phyloP scores from a whole-genome alignment of 2,888 invertebrate genomes.

The Drosophila setosimentum region DNA sequence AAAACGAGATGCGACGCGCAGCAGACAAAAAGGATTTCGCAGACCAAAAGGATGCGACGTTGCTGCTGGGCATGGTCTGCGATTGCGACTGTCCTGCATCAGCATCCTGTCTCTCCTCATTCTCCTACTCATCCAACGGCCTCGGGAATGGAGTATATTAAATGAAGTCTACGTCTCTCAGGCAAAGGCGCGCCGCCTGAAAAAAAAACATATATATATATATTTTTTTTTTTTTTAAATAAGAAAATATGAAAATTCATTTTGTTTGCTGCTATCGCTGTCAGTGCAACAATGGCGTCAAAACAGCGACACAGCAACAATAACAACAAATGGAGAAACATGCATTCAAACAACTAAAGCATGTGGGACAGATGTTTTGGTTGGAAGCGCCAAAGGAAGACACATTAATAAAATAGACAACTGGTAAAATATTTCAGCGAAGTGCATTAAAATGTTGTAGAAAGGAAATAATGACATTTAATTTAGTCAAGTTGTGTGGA shows the following conservation, averaged over 20 bases:
- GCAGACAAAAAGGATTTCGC: slow-evolving; percentile 73
- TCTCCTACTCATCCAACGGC: neutral
- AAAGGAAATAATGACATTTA: slow-evolving; percentile 70
- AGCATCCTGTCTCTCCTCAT: neutral
- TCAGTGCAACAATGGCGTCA: slow-evolving; percentile 75
- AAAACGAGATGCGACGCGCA: slow-evolving; percentile 67
- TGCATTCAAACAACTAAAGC: slow-evolving; percentile 46
- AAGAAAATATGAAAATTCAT: slow-evolving; percentile 80
- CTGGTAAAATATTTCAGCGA: slow-evolving; percentile 34
- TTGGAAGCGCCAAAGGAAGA: slow-evolving; percentile 21
- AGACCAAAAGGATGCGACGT: slow-evolving; percentile 74
- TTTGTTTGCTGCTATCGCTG: slow-evolving; percentile 48
- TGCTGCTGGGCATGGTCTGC: slow-evolving; percentile 75
- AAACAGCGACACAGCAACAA: slow-evolving; percentile 50
- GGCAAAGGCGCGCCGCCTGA: slow-evolving; percentile 36
- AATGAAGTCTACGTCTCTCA: slow-evolving; percentile 71
- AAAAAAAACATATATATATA: slow-evolving; percentile 17
- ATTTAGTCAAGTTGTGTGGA: slow-evolving; percentile 63
- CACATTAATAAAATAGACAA: slow-evolving; percentile 60
- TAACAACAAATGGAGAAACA: slow-evolving; percentile 37
- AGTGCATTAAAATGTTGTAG: slow-evolving; percentile 76
- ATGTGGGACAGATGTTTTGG: slow-evolving; percentile 61
- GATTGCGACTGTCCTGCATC: slow-evolving; percentile 61
- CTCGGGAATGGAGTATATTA: slow-evolving; percentile 66
- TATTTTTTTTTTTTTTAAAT: slow-evolving; percentile 33